A percentile compares a stretch with the other conserved stretches of the same genome.
Evolutionary conservation across 2,113 vertebrate genomes (phyloP).

Genomic region (Raphicerus campestris): DNA sequence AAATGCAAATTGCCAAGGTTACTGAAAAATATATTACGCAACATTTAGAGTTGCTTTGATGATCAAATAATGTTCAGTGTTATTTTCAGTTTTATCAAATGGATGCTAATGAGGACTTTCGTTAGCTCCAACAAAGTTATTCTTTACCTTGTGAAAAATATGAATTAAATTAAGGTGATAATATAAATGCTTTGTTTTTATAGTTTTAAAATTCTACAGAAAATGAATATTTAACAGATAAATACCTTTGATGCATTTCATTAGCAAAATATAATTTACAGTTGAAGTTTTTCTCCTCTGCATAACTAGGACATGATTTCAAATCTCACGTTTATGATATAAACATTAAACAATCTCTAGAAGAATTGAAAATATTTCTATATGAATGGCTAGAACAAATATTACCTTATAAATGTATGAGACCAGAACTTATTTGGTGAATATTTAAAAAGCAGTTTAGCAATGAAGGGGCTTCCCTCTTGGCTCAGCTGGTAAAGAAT

Average conservation of each 20-base stretch:
- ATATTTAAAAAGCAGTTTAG: not conserved
- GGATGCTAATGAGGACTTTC: conserved; percentile 27
- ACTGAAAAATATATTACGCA: conserved; percentile 31
- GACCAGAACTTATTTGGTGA: not conserved
- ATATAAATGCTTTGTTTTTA: not conserved
- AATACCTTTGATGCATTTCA: not conserved
- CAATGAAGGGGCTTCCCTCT: not conserved
- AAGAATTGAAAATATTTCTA: not conserved
- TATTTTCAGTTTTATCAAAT: not conserved
- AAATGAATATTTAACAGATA: conserved; percentile 16
- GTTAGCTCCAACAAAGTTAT: not conserved
- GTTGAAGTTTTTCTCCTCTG: not conserved
- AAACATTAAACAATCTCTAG: not conserved
- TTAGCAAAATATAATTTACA: not conserved
- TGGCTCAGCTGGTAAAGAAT: not conserved
- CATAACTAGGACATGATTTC: not conserved
- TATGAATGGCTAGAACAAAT: not conserved
- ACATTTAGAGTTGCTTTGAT: not conserved
- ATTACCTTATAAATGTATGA: not conserved
- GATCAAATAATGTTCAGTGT: conserved; percentile 28
- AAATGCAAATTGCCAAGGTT: conserved; percentile 21
- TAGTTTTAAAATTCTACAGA: not conserved
- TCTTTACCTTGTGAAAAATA: conserved; percentile 31
- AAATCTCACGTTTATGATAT: not conserved
- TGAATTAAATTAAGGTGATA: not conserved